These are phyloP conservation scores for Trichomalopsis sarcophagae DNA, from an alignment of 1,140 invertebrate genomes.

Conservation along the genomic window DNA sequence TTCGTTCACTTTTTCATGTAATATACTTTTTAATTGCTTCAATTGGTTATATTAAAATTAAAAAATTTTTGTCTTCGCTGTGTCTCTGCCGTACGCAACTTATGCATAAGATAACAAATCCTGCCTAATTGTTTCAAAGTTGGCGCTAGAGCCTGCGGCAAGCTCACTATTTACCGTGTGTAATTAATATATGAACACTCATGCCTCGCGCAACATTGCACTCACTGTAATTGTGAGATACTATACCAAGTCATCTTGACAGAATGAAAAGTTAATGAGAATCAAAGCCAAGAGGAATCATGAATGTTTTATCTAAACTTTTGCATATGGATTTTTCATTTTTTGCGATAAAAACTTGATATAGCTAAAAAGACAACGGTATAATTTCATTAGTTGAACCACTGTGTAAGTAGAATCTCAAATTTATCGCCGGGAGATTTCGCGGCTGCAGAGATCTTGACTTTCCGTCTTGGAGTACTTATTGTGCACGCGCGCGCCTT, in stretches of 20 bases:
- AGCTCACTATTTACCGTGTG: constrained; percentile 59
- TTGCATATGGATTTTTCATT: background rate
- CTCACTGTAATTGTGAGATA: constrained; percentile 59
- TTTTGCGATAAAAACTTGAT: background rate
- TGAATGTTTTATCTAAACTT: background rate
- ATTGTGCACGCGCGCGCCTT: constrained; percentile 22
- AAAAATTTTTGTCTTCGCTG: background rate
- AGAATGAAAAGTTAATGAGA: constrained; percentile 15
- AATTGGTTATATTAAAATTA: background rate
- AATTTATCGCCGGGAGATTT: constrained; percentile 12
- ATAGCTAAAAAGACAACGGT: background rate
- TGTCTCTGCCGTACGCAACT: constrained; percentile 24
- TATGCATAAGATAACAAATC: constrained; percentile 58
- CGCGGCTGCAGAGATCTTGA: background rate
- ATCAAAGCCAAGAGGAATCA: background rate
- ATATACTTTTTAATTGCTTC: background rate
- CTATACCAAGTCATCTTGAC: constrained; percentile 35
- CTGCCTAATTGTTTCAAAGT: constrained; percentile 64
- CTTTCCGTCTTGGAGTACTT: background rate
- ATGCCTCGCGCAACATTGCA: constrained; percentile 38
- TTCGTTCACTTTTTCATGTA: too few relatives aligned
- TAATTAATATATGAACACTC: constrained; percentile 63
- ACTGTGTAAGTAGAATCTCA: background rate
- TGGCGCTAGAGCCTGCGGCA: constrained; percentile 52
- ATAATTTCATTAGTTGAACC: background rate